Conservation (phyloP, 2,797 vertebrate species). For the Brachyrhaphis roseni region DNA sequence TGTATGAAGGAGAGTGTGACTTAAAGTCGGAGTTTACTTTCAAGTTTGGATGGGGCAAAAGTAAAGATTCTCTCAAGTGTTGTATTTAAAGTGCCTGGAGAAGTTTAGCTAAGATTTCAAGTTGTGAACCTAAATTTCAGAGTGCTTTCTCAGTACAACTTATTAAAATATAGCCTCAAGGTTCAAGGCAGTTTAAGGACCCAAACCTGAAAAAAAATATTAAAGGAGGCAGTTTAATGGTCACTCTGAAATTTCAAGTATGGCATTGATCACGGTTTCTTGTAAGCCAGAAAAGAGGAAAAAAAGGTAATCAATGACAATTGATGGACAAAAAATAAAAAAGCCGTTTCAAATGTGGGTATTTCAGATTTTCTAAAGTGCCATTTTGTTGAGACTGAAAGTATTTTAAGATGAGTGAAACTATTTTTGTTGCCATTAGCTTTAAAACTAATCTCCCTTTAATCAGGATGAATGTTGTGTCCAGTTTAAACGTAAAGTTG, state of each 20-base stretch:
- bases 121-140: neutral
- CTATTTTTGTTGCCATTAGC: neutral
- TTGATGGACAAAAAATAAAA: neutral
- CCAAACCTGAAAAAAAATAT: neutral
- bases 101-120: neutral
- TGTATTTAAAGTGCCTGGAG: slow-evolving; percentile 2
- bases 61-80: neutral
- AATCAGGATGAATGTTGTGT: neutral
- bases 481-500: neutral
- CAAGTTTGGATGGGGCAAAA: neutral
- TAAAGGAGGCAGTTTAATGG: neutral
- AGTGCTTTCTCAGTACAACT: neutral
- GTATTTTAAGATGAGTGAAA: neutral
- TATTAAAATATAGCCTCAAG: neutral
- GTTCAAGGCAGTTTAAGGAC: neutral
- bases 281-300: neutral
- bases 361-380: neutral
- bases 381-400: neutral
- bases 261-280: neutral
- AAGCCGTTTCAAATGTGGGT: neutral
- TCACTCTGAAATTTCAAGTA: neutral
- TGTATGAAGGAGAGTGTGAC: neutral
- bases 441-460: neutral
- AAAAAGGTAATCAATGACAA: neutral
- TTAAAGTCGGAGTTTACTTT: neutral